Evolutionary conservation across 2,797 vertebrate genomes (phyloP).

Genomic region (Eupleurogrammus muticus): DNA sequence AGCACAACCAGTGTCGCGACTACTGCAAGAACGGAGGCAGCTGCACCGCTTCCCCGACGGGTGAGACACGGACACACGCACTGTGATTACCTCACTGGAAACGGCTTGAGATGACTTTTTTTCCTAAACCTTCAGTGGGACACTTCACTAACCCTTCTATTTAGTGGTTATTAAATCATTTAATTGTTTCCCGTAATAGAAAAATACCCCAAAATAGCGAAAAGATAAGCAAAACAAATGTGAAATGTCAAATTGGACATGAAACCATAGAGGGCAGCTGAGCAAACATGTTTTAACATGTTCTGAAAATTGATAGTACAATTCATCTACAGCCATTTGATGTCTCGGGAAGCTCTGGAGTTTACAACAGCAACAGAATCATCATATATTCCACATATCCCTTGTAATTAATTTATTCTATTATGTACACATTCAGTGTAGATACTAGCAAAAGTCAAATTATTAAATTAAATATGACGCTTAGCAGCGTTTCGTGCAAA

Average conservation of each 20-base stretch:
- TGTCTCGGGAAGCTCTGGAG: conserved; percentile 15
- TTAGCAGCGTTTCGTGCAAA: neutral
- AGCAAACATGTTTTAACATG: conserved; percentile 5
- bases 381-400: conserved; percentile 8
- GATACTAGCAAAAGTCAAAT: neutral
- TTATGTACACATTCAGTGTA: neutral
- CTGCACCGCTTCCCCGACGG: conserved; percentile 92
- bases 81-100: too few species aligned
- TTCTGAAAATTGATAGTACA: conserved; percentile 3
- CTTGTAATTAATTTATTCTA: neutral
- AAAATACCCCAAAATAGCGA: neutral
- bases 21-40: conserved; percentile 96
- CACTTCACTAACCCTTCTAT: neutral
- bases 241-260: neutral
- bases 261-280: neutral
- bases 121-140: neutral
- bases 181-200: too few species aligned
- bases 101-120: neutral
- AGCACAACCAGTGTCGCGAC: conserved; percentile 92
- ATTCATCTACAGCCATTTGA: neutral
- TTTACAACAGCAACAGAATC: conserved; percentile 15
- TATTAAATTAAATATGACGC: neutral
- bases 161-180: neutral
- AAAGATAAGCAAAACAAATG: conserved; percentile 4
- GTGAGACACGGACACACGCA: conserved; percentile 67